Conservation (phyloP, 2,888 invertebrate species). For the Nematopogon swammerdamellus region DNA sequence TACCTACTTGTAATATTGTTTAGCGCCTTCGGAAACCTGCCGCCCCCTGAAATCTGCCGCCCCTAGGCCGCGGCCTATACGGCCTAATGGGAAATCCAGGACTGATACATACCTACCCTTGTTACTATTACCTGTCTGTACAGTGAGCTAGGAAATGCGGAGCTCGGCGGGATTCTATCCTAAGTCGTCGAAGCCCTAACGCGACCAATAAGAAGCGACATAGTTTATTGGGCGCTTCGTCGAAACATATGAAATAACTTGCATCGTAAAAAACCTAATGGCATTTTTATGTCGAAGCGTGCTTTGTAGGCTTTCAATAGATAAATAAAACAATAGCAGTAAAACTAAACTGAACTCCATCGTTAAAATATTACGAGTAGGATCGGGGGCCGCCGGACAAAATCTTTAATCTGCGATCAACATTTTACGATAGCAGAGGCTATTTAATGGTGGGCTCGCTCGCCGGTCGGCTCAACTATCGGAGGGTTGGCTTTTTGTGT, state of each 20-base stretch:
- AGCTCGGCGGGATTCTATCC: too few relatives aligned
- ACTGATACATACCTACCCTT: too few relatives aligned
- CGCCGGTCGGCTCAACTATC: not conserved
- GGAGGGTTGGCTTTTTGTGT: not conserved
- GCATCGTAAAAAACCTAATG: not conserved
- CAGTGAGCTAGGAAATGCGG: too few relatives aligned
- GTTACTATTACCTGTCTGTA: too few relatives aligned
- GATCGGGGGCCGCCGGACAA: slow-evolving; percentile 44
- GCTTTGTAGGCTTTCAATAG: not conserved
- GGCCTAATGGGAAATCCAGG: too few relatives aligned
- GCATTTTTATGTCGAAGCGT: not conserved
- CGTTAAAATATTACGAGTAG: slow-evolving; percentile 50
- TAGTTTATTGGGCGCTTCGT: not conserved
- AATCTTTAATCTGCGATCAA: slow-evolving; percentile 44
- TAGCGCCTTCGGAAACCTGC: too few relatives aligned
- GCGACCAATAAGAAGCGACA: not conserved
- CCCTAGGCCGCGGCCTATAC: too few relatives aligned
- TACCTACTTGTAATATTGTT: too few relatives aligned
- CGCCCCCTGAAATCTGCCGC: too few relatives aligned
- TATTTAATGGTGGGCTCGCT: not conserved
- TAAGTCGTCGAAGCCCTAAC: not conserved
- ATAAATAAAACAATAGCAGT: not conserved
- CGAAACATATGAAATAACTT: not conserved
- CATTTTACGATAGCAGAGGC: not conserved
- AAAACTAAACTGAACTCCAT: slow-evolving; percentile 12